Base-by-base conservation (phyloP, 2,888 invertebrate species). In the Caenorhabditis angaria region DNA sequence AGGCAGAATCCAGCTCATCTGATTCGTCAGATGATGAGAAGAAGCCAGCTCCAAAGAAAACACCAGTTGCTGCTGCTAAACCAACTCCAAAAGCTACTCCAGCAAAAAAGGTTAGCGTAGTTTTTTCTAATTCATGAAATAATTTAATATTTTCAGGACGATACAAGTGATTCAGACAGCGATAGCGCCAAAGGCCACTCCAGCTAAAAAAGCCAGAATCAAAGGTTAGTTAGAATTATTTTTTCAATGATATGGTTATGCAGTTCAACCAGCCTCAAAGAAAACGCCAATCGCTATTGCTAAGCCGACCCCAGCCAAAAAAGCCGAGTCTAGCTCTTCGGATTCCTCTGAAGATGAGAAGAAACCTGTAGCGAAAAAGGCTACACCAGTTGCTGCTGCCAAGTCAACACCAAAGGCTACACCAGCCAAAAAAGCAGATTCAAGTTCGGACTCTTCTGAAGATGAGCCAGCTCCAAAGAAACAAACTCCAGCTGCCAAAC, bases 1-100 rank as follows among this genome's bases (percentile, higher is more conserved):
- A 80, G 67, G 73, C 70, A 48, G 67, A 76, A 48, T 74, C 66
- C 3, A 71, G 70, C 2, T 67, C 70, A 5, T 70, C 71, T 4
- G 77, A 75, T 10, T 72, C 70, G 20, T 77, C 75, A 24, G 48
- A 59, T 3, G 28, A 20, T 18, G 79, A 79, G 25, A 71, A 75
- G 59, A 74, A 74, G 61, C 32, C 65, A 20, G 70, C 64, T 27
- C 64, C 61, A 1, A 68, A 68, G 35, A 12, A 58, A 24, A 57
- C 66, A 10, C 61, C 70, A 29, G 61, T 29, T 0, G 54, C 50
- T 22, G 32, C 32, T 8, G 32, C 59, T 0, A 70, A 61, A 8
- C 53, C 61, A 24, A 48, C 50, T 8, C 61, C 65, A 29, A 77
- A 77, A 63, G 20, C 35, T 41, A 29, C 50, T 6, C 65, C 55